phyloP scores from a whole-genome alignment of 1,140 invertebrate species.

The Drosophila funebris region DNA sequence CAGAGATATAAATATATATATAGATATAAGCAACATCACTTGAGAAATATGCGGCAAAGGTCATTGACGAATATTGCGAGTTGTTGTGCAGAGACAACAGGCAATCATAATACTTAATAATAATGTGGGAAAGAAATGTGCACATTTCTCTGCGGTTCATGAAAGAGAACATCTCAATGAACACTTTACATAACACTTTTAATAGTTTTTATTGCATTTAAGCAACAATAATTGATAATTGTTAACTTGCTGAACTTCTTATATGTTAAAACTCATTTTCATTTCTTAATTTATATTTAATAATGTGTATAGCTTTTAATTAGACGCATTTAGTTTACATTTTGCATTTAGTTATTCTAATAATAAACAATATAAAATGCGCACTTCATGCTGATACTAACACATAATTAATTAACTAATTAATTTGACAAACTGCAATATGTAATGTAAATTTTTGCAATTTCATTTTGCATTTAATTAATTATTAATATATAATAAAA shows the following conservation, averaged over 20 bases:
- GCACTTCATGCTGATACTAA: too few relatives aligned
- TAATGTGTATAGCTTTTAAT: background rate
- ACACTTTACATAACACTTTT: constrained; percentile 5
- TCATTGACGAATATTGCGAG: constrained; percentile 45
- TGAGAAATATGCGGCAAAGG: constrained; percentile 54
- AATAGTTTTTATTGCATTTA: background rate
- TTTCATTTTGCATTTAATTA: too few relatives aligned
- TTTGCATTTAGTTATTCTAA: too few relatives aligned
- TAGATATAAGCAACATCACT: constrained; percentile 17
- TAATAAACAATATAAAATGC: too few relatives aligned
- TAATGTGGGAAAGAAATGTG: constrained; percentile 26
- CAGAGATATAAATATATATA: constrained; percentile 15
- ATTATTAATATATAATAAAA: too few relatives aligned
- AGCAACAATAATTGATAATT: background rate
- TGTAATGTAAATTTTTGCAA: too few relatives aligned
- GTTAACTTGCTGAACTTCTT: background rate
- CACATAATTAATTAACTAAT: too few relatives aligned
- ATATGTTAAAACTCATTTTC: too few relatives aligned
- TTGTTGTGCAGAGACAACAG: background rate
- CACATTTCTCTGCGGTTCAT: background rate
- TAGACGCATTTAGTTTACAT: too few relatives aligned
- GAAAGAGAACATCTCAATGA: background rate
- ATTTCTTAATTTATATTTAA: too few relatives aligned
- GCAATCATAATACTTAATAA: constrained; percentile 16
- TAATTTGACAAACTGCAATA: too few relatives aligned